Conservation (phyloP, 2,888 invertebrate species). For the Aleiodes alternator region DNA sequence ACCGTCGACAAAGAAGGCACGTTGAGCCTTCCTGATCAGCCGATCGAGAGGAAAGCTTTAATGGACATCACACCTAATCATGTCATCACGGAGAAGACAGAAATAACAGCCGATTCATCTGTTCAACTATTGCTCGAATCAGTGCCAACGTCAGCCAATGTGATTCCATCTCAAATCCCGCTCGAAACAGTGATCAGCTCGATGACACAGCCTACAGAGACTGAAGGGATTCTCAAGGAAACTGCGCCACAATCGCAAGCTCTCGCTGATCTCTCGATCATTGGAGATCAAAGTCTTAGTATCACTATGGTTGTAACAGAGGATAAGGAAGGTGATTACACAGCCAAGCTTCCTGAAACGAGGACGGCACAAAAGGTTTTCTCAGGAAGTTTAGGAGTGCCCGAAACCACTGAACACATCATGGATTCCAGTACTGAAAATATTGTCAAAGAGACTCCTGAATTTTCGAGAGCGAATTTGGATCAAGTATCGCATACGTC, state of each 20-base stretch:
- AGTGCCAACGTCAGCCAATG: slow-evolving; percentile 71
- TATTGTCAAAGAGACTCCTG: slow-evolving; percentile 64
- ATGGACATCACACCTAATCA: slow-evolving; percentile 75
- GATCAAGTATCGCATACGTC: slow-evolving; percentile 74
- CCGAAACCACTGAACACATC: slow-evolving; percentile 71
- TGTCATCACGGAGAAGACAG: slow-evolving; percentile 77
- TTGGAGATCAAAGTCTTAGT: slow-evolving; percentile 68
- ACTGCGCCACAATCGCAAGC: slow-evolving; percentile 72
- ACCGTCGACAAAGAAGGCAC: slow-evolving; percentile 78
- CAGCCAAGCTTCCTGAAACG: slow-evolving; percentile 69
- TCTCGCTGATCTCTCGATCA: slow-evolving; percentile 64
- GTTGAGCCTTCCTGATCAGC: slow-evolving; percentile 72
- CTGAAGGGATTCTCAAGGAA: slow-evolving; percentile 75
- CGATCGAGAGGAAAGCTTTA: slow-evolving; percentile 74
- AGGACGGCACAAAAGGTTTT: slow-evolving; percentile 63
- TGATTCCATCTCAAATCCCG: slow-evolving; percentile 77
- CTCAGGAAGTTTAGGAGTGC: slow-evolving; percentile 63
- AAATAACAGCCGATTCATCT: slow-evolving; percentile 75
- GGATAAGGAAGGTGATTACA: slow-evolving; percentile 77
- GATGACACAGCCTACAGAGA: slow-evolving; percentile 78
- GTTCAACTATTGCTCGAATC: slow-evolving; percentile 68
- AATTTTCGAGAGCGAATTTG: slow-evolving; percentile 65
- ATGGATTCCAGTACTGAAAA: slow-evolving; percentile 70
- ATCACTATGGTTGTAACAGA: slow-evolving; percentile 70
- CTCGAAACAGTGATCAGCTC: slow-evolving; percentile 78